Evolutionary conservation across 2,888 invertebrate genomes (phyloP), one percentile per base, ranked within the genome.

Genomic region (Pherbina coryleti): DNA sequence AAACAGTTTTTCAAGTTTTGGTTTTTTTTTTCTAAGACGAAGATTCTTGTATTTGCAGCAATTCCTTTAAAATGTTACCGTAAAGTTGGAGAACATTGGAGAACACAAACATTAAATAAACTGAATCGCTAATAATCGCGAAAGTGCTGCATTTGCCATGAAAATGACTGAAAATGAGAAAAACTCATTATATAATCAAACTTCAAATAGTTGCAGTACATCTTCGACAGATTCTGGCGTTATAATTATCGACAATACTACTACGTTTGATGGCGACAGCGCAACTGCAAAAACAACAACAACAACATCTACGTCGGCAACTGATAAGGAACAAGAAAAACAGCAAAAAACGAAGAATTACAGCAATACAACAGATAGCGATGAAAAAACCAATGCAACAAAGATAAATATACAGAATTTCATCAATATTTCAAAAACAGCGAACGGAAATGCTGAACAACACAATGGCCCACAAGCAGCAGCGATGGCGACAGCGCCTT

Each of bases 181-280:
- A 75, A 84, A 77, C 75, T 79, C 80, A 75, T 44, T 44, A 11
- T 25, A 62, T 55, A 80, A 78, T 67, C 37, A 66, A 55, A 62
- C 71, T 37, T 70, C 80, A 60, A 51, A 79, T 34, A 76, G 81
- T 17, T 83, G 85, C 81, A 86, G 88, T 79, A 85, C 87, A 79
- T 86, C 86, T 37, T 87, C 88, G 67, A 85, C 87, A 76, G 89
- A 89, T 82, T 89, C 88, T 19, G 89, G 88, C 51, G 87, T 89
- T 51, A 84, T 86, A 77, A 81, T 86, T 49, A 84, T 84, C 78
- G 88, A 89, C 71, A 87, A 84, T 77, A 82, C 80, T 28, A 83
- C 85, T 14, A 76, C 79, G 51, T 82, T 79, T 25, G 81, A 81
- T 69, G 51, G 71, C 8, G 62, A 67, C 70, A 71, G 66, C 69